Evolutionary conservation across 1,140 invertebrate genomes (phyloP).

Genomic region (Diploscapter pachys): DNA sequence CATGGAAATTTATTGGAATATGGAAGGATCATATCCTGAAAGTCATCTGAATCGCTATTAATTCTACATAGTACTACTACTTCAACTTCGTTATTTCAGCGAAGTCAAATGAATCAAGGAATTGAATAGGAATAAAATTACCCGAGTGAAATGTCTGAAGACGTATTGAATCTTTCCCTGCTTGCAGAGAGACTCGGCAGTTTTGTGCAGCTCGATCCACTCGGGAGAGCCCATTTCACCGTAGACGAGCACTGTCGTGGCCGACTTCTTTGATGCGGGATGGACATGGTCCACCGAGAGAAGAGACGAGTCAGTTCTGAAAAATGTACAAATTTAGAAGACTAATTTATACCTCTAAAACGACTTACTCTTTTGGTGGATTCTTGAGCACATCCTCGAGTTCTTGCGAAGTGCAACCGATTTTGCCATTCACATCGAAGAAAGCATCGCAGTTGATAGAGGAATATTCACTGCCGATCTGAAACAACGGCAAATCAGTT

Average conservation of each 20-base stretch:
- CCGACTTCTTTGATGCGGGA: conserved; percentile 16
- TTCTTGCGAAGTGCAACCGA: conserved; percentile 25
- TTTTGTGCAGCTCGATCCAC: conserved; percentile 2
- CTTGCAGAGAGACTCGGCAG: conserved; percentile 2
- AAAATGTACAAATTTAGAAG: conserved; percentile 4
- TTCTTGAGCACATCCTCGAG: conserved; percentile 19
- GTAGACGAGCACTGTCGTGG: conserved; percentile 33
- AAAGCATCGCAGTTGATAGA: conserved; percentile 23
- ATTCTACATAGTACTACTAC: conserved; percentile 29
- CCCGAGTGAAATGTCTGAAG: conserved; percentile 23
- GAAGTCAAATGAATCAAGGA: conserved; percentile 9
- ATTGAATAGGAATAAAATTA: not conserved
- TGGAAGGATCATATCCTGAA: conserved; percentile 31
- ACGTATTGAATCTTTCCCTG: conserved; percentile 23
- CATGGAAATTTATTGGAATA: conserved; percentile 44
- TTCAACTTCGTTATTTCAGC: conserved; percentile 45
- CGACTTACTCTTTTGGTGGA: not conserved
- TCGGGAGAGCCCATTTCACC: conserved; percentile 30
- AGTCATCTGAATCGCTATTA: conserved; percentile 31
- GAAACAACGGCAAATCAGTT: not conserved
- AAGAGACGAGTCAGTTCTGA: not conserved
- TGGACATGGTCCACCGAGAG: conserved; percentile 37
- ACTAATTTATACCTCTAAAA: not conserved
- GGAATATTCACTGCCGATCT: conserved; percentile 26
- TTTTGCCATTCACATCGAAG: conserved; percentile 32